Base-by-base conservation (phyloP, 30 jellyfish, hydroid and myxozoan genomes). In the Aurelia aurita complex sp. Pacific region DNA sequence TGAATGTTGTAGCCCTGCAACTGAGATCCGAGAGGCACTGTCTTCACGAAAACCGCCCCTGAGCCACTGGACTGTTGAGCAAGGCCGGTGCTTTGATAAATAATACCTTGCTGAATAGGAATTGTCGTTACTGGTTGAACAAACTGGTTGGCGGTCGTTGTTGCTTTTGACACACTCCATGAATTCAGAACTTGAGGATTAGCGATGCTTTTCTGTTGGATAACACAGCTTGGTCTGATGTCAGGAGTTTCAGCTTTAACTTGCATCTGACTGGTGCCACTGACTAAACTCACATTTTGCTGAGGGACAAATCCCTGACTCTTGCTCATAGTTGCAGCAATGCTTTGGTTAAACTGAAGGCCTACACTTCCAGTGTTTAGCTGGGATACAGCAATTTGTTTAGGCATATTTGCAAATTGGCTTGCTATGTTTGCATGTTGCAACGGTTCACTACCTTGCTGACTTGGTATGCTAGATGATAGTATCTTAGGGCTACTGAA, bases 131-230 rank as follows among this genome's bases (percentile, higher is more conserved):
- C 42, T 13, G 76, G 76, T 55, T 23, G 76, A 19, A 33, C 67
- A 16, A 65, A 32, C 18, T 65, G 50, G 53, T 46, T 79, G 60
- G 80, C 53, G 73, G 67, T 64, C 46, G 50, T 76, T 17, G 88
- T 76, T 34, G 60, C 62, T 51, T 76, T 35, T 13, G 75, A 38
- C 17, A 76, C 40, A 34, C 86, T 76, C 86, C 86, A 76, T 2
- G 86, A 55, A 57, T 73, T 76, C 35, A 73, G 75, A 19, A 76
- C 62, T 23, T 60, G 86, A 54, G 79, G 79, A 14, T 64, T 51
- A 19, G 74, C 38, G 57, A 40, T 40, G 23, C 57, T 61, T 13
- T 50, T 73, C 23, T 75, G 85, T 15, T 75, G 59, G 55, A 50
- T 40, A 3, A 23, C 89, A 16, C 80, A 17, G 70, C 38, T 61